Conservation (phyloP, 1,140 invertebrate species). For the Orius insidiosus region DNA sequence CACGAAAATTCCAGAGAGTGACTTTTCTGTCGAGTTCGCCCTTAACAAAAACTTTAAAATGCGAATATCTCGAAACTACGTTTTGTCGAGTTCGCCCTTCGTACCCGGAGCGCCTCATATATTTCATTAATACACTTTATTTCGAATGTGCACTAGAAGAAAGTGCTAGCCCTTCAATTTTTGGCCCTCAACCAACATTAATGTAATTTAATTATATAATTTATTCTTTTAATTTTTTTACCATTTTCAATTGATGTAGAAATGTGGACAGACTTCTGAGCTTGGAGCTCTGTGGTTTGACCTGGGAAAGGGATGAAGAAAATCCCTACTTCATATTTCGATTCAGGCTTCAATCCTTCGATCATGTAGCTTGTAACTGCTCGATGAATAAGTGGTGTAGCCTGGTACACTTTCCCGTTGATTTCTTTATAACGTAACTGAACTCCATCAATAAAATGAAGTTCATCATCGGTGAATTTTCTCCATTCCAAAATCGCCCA, state of each 20-base stretch:
- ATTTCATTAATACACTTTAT: no score
- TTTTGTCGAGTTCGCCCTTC: no score
- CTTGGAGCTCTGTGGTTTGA: slow-evolving; percentile 50
- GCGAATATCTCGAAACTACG: no score
- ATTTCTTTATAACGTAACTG: slow-evolving; percentile 52
- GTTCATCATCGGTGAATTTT: slow-evolving; percentile 58
- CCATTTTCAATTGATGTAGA: slow-evolving; percentile 32
- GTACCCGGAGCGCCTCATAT: no score
- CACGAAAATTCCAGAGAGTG: no score
- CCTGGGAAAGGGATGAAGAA: slow-evolving; percentile 57
- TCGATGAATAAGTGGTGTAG: slow-evolving; percentile 57
- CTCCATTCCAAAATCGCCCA: slow-evolving; percentile 64
- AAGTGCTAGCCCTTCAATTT: no score
- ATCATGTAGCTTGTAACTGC: slow-evolving; percentile 52
- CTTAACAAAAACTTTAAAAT: no score
- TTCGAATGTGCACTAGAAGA: no score
- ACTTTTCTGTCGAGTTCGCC: no score
- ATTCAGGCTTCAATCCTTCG: slow-evolving; percentile 50
- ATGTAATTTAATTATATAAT: no score
- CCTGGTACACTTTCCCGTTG: slow-evolving; percentile 50
- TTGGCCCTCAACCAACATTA: no score
- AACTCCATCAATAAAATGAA: slow-evolving; percentile 55
- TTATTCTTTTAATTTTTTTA: slow-evolving; percentile 14
- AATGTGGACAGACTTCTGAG: slow-evolving; percentile 45
- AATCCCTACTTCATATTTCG: slow-evolving; percentile 56